A percentile compares a stretch with the other conserved stretches of the same genome.
Evolutionary conservation across 1,140 invertebrate genomes (phyloP).

Genomic region (Riptortus pedestris): DNA sequence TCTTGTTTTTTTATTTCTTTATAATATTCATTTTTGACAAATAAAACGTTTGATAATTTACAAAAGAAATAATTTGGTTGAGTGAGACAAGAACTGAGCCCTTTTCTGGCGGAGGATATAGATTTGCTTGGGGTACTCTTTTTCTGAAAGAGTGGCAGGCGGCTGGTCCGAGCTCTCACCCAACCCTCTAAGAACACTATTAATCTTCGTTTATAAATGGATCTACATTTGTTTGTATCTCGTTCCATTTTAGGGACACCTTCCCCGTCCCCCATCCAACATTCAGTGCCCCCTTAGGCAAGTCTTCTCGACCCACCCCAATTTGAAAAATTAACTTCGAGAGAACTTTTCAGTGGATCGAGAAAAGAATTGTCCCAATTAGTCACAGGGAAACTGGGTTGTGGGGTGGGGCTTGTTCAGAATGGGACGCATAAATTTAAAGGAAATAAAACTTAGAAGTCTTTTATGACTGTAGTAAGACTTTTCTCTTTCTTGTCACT

Average conservation of each 20-base stretch:
- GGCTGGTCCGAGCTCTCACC: background rate
- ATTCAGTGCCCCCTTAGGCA: background rate
- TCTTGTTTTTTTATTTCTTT: no score
- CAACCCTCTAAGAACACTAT: constrained; percentile 9
- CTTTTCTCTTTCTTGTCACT: background rate
- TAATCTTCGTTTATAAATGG: constrained; percentile 18
- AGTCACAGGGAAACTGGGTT: background rate
- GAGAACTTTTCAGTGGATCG: background rate
- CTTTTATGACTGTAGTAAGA: constrained; percentile 12
- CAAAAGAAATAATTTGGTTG: no score
- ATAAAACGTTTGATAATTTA: no score
- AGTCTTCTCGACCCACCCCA: background rate
- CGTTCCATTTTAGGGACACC: constrained; percentile 13
- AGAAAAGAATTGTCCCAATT: constrained; percentile 11
- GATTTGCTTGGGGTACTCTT: no score
- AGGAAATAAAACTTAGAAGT: constrained; percentile 8
- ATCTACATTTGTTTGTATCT: constrained; percentile 16
- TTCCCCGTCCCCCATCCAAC: background rate
- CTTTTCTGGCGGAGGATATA: no score
- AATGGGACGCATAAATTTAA: constrained; percentile 9
- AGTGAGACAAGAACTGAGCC: no score
- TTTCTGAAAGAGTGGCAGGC: no score
- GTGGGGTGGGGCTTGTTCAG: background rate
- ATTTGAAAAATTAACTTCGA: background rate
- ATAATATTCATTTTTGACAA: no score